Percentiles rank a stretch among this genome's conserved stretches.
Conservation (phyloP, 2,888 invertebrate genomes). For the Alcis repandata region DNA sequence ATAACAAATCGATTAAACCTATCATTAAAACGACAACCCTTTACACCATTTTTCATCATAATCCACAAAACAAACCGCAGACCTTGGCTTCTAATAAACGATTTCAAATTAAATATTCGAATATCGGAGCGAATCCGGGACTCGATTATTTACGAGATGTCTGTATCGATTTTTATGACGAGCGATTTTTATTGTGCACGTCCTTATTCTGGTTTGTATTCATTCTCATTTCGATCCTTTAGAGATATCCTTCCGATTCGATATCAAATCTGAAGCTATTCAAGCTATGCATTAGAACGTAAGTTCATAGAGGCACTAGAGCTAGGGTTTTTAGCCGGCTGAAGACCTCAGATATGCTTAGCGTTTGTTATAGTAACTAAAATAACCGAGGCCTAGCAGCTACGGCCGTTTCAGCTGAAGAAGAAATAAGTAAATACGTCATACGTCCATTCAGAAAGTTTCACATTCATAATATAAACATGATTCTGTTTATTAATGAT, state of each 20-base stretch:
- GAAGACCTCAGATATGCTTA: too few species aligned
- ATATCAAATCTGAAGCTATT: too few species aligned
- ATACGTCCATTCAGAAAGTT: too few species aligned
- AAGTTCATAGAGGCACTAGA: too few species aligned
- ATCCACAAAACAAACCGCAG: slow-evolving; percentile 70
- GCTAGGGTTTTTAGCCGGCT: too few species aligned
- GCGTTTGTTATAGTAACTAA: too few species aligned
- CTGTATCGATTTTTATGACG: slow-evolving; percentile 65
- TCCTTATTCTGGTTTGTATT: slow-evolving; percentile 30
- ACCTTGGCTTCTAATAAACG: slow-evolving; percentile 61
- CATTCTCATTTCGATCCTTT: background rate
- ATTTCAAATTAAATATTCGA: slow-evolving; percentile 54
- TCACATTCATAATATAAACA: too few species aligned
- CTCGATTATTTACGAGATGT: slow-evolving; percentile 68
- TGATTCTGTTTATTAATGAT: background rate
- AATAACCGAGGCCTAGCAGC: too few species aligned
- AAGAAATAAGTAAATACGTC: background rate
- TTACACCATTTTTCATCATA: slow-evolving; percentile 62
- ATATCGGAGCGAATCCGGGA: slow-evolving; percentile 55
- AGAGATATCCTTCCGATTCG: background rate
- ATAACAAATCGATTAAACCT: slow-evolving; percentile 56
- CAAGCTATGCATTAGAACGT: too few species aligned
- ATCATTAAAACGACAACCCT: slow-evolving; percentile 65
- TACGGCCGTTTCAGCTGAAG: too few species aligned
- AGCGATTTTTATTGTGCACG: slow-evolving; percentile 42